Evolutionary conservation across 2,113 vertebrate genomes (phyloP).

Genomic region (Dipodomys ordii): DNA sequence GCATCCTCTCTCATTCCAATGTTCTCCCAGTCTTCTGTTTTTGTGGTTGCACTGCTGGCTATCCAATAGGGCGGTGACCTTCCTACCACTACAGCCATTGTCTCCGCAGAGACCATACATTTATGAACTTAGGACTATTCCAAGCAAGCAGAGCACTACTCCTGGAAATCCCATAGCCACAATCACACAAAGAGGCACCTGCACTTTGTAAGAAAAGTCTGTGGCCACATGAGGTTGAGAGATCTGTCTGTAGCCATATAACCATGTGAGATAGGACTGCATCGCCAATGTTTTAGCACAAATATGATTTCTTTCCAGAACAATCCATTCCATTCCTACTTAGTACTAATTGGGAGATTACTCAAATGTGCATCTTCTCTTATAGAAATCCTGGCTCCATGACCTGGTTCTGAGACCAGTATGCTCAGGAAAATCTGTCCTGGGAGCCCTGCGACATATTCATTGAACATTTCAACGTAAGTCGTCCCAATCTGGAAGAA

Average conservation of each 20-base stretch:
- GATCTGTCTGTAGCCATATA: neutral
- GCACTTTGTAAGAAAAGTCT: neutral
- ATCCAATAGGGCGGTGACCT: neutral
- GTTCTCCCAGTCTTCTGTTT: neutral
- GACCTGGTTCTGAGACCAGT: neutral
- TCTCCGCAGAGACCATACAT: neutral
- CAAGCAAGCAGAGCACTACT: rapidly evolving
- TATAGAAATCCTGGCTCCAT: neutral
- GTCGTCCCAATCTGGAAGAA: neutral
- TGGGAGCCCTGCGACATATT: neutral
- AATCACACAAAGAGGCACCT: neutral
- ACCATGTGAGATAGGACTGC: neutral
- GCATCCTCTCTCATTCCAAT: neutral
- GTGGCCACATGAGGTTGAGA: neutral
- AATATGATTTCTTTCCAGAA: neutral
- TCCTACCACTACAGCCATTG: neutral
- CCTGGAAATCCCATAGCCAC: rapidly evolving
- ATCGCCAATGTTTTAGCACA: neutral
- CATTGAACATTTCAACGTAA: neutral
- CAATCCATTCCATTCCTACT: neutral
- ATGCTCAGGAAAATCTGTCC: neutral
- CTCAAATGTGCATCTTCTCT: neutral
- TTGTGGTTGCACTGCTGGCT: neutral
- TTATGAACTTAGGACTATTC: neutral
- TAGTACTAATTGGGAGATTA: neutral